Evolutionary conservation across 1,140 invertebrate species (phyloP).

Genomic region (Argopecten irradians): DNA sequence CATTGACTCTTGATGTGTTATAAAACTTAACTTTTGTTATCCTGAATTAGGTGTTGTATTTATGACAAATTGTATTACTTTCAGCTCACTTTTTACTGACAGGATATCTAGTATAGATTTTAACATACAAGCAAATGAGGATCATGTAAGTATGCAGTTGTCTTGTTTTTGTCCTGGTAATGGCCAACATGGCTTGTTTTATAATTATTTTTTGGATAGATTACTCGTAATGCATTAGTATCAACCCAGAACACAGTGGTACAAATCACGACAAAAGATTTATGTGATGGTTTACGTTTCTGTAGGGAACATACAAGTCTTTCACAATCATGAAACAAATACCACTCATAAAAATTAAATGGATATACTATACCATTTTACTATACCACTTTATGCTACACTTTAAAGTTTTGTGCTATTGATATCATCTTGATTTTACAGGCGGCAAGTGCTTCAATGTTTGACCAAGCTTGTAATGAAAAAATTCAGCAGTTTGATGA

Average conservation of each 20-base stretch:
- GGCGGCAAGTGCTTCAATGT: conserved; percentile 78
- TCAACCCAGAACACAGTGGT: too few relatives aligned
- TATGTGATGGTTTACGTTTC: too few relatives aligned
- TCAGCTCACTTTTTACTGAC: conserved; percentile 78
- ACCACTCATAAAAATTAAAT: too few relatives aligned
- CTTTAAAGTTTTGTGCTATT: too few relatives aligned
- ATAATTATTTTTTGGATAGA: conserved; percentile 19
- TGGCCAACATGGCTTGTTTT: neutral
- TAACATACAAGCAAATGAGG: conserved; percentile 78
- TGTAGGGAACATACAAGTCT: too few relatives aligned
- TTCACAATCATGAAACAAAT: too few relatives aligned
- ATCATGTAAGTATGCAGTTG: conserved; percentile 58
- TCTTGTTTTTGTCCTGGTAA: neutral
- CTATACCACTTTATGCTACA: too few relatives aligned
- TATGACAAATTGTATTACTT: conserved; percentile 53
- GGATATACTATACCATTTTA: too few relatives aligned
- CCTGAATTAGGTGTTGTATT: neutral
- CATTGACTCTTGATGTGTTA: too few relatives aligned
- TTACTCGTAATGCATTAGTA: too few relatives aligned
- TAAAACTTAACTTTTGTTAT: too few relatives aligned
- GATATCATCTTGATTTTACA: conserved; percentile 53
- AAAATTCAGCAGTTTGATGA: conserved; percentile 78
- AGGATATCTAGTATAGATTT: conserved; percentile 79
- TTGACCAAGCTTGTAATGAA: conserved; percentile 80
- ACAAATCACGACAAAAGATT: too few relatives aligned